Percentiles rank a stretch among this genome's conserved stretches.
Evolutionary conservation across 2,797 vertebrate genomes (phyloP).

Genomic region (Rhodeus uyekii): DNA sequence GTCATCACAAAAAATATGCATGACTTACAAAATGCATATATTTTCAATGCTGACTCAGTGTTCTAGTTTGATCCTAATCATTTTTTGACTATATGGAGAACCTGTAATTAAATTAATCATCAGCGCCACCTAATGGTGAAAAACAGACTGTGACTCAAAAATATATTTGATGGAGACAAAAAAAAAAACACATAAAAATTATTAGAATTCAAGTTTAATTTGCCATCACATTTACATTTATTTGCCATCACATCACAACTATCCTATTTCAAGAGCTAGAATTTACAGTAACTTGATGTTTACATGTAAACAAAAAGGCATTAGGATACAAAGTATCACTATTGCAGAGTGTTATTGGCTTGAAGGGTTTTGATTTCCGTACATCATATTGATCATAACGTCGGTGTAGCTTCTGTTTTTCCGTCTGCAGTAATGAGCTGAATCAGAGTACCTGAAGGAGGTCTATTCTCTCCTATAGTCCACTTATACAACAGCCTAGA

Average conservation of each 20-base stretch:
- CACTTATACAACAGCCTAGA: constrained; percentile 82
- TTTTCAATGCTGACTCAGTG: constrained; percentile 5
- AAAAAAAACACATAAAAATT: not conserved
- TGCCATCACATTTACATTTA: not conserved
- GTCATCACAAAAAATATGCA: not conserved
- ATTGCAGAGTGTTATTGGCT: not conserved
- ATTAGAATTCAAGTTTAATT: not conserved
- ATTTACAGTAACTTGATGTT: not conserved
- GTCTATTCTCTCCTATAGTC: constrained; percentile 76
- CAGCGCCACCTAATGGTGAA: constrained; percentile 21
- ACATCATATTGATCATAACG: constrained; percentile 33
- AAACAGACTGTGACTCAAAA: not conserved
- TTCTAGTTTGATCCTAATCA: not conserved
- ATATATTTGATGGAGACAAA: not conserved
- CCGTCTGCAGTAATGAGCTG: constrained; percentile 78
- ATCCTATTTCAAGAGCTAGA: not conserved
- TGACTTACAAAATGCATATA: not conserved
- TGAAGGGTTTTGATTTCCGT: constrained; percentile 44
- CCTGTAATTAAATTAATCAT: constrained; percentile 21
- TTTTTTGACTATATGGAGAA: not conserved
- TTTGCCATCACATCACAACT: not conserved
- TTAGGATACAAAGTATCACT: not conserved
- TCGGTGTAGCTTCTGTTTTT: constrained; percentile 77
- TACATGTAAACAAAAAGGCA: not conserved
- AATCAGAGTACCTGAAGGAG: constrained; percentile 81